Evolutionary conservation across 2,888 invertebrate genomes (phyloP), one percentile per base, ranked within the genome.

Genomic region (Aspidiotus destructor): DNA sequence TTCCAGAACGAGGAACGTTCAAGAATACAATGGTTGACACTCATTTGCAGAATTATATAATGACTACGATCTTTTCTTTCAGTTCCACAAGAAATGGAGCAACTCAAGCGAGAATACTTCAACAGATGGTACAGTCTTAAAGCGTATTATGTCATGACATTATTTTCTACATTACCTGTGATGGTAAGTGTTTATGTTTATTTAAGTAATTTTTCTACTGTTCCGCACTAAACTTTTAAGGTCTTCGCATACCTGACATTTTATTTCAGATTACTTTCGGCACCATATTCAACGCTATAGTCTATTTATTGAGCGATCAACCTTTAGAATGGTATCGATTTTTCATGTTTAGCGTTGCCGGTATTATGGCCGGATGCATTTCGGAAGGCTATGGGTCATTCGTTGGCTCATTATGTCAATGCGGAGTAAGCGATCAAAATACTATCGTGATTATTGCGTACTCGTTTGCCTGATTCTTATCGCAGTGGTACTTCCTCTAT

Each of bases 321-420:
- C 83, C 88, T 0, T 74, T 84, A 72, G 87, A 88, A 74, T 78
- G 80, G 73, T 75, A 82, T 13, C 79, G 89, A 42, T 84, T 84
- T 73, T 71, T 79, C 8, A 79, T 82, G 76, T 88, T 87, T 73
- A 65, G 81, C 0, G 75, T 78, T 0, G 78, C 84, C 70, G 82
- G 83, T 0, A 76, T 85, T 1, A 77, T 85, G 65, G 80, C 84
- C 0, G 84, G 82, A 0, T 74, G 87, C 6, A 85, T 86, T 67
- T 86, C 88, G 2, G 89, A 89, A 78, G 86, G 87, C 0, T 78
- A 88, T 0, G 89, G 89, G 0, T 78, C 88, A 6, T 79, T 85
- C 0, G 84, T 89, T 41, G 88, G 88, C 0, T 79, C 83, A n/a
- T 77, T 80, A 0, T 83, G 82, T 70, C 83, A 77, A 74, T 80